Conservation (phyloP, 1,140 invertebrate species). For the Brachionus angularis region DNA sequence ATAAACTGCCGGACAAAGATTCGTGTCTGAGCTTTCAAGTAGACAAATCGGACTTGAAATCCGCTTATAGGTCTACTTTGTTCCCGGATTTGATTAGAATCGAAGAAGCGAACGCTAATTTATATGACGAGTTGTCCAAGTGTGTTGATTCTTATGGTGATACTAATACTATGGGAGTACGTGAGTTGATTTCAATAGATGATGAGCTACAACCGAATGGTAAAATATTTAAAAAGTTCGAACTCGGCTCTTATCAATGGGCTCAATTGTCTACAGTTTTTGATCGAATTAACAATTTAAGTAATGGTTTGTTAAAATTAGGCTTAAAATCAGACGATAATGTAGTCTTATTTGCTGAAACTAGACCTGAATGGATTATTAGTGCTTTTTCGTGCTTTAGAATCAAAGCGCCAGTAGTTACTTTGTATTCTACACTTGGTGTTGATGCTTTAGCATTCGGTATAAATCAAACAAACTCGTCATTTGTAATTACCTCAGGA, state of each 20-base stretch:
- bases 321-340: conserved; percentile 63
- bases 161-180: conserved; percentile 21
- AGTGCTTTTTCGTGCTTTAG: conserved; percentile 88
- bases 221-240: conserved; percentile 26
- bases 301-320: conserved; percentile 57
- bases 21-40: not conserved
- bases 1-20: conserved; percentile 32
- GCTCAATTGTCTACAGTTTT: conserved; percentile 76
- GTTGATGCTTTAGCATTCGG: conserved; percentile 69
- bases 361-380: conserved; percentile 92
- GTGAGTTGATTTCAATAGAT: conserved; percentile 31
- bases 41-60: not conserved
- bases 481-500: conserved; percentile 18
- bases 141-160: conserved; percentile 6
- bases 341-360: conserved; percentile 92
- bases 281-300: conserved; percentile 64
- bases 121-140: conserved; percentile 21
- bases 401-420: conserved; percentile 85
- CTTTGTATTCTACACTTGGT: conserved; percentile 90
- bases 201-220: conserved; percentile 41
- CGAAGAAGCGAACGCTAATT: not conserved
- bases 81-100: conserved; percentile 5
- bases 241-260: conserved; percentile 74
- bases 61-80: conserved; percentile 12
- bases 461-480: conserved; percentile 22